phyloP scores from a whole-genome alignment of 2,888 invertebrate genomes.

The Tinea trinotella region DNA sequence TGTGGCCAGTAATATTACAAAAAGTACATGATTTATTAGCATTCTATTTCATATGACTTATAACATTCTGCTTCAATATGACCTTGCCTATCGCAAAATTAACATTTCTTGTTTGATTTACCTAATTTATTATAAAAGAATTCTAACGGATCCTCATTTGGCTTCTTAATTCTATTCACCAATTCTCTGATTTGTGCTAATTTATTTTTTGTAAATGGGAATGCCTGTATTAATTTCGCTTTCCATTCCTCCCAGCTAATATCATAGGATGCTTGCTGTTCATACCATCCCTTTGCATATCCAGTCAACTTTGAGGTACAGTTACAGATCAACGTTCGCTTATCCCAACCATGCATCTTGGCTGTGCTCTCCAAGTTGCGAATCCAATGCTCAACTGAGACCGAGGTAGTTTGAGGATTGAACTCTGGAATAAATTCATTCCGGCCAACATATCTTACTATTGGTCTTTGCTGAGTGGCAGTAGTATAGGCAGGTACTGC shows the following conservation, averaged over 20 bases:
- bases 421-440: slow-evolving; percentile 23
- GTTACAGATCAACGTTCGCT: slow-evolving; percentile 25
- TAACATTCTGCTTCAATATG: slow-evolving; percentile 20
- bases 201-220: slow-evolving; percentile 23
- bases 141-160: slow-evolving; percentile 22
- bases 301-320: slow-evolving; percentile 25
- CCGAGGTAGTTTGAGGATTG: slow-evolving; percentile 21
- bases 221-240: slow-evolving; percentile 20
- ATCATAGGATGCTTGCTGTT: slow-evolving; percentile 21
- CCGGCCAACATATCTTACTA: slow-evolving; percentile 21
- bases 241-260: slow-evolving; percentile 24
- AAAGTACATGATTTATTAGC: too few species aligned
- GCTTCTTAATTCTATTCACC: slow-evolving; percentile 20
- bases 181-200: slow-evolving; percentile 21
- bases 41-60: too few species aligned
- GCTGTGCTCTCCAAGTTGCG: slow-evolving; percentile 24
- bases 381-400: slow-evolving; percentile 25
- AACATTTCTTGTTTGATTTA: slow-evolving; percentile 16
- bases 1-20: too few species aligned
- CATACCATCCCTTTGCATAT: slow-evolving; percentile 26
- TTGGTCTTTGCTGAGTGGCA: not conserved
- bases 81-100: slow-evolving; percentile 17
- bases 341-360: slow-evolving; percentile 26
- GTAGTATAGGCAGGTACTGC: not conserved
- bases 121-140: not conserved